Conservation (phyloP, 2,888 invertebrate species). For the Synanthedon formicaeformis region DNA sequence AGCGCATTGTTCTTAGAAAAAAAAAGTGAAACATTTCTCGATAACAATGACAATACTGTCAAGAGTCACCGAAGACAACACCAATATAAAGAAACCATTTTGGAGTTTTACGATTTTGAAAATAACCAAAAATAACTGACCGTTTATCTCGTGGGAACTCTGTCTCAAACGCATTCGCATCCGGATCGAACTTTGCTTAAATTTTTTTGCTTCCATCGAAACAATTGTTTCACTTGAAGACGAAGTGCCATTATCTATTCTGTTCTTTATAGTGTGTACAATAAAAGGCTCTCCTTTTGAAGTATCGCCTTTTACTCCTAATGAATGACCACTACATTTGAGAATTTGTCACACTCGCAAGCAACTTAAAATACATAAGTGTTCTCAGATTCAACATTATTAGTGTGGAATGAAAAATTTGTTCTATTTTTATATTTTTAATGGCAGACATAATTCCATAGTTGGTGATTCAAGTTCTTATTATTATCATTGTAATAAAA, state of each 20-base stretch:
- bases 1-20: constrained; percentile 45
- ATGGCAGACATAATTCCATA: constrained; percentile 1
- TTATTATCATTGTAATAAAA: too few relatives aligned
- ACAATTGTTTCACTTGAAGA: constrained; percentile 32
- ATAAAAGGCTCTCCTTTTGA: constrained; percentile 31
- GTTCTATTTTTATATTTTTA: not conserved
- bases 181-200: constrained; percentile 49
- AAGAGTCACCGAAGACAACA: constrained; percentile 48
- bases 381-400: not conserved
- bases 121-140: constrained; percentile 13
- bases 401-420: not conserved
- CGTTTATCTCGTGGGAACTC: constrained; percentile 51
- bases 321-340: constrained; percentile 14
- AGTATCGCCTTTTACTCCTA: constrained; percentile 29
- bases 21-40: constrained; percentile 5
- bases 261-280: constrained; percentile 36
- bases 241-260: not conserved
- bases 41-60: constrained; percentile 28
- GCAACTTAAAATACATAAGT: not conserved
- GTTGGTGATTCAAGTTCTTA: too few relatives aligned
- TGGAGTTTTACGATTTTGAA: constrained; percentile 10
- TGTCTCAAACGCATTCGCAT: constrained; percentile 45
- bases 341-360: constrained; percentile 23
- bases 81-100: constrained; percentile 38
- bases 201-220: constrained; percentile 45